These are phyloP conservation scores for Eilema caniola DNA, from an alignment of 2,888 invertebrate species.

Conservation along the genomic window DNA sequence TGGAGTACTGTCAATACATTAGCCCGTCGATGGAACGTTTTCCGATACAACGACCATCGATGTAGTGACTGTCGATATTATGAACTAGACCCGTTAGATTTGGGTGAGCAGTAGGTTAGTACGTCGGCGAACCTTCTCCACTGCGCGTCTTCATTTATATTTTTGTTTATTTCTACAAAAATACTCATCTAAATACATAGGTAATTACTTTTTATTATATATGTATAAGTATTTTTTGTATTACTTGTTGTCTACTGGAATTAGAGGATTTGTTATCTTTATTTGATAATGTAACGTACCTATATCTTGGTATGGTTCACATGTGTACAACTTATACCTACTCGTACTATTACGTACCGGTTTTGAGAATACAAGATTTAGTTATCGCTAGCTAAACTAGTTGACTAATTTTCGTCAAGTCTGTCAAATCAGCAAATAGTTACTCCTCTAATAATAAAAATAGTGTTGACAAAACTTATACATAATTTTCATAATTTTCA, in stretches of 20 bases:
- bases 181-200: not conserved
- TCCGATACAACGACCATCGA: no score
- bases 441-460: no score
- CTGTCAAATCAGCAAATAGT: no score
- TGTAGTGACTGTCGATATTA: no score
- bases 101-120: no score
- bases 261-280: slow-evolving; percentile 24
- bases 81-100: no score
- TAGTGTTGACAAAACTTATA: not conserved
- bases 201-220: not conserved
- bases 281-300: slow-evolving; percentile 33
- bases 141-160: no score
- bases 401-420: not conserved
- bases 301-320: slow-evolving; percentile 28
- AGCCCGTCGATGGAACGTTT: no score
- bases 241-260: not conserved
- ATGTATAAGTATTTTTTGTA: not conserved
- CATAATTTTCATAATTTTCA: not conserved
- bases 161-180: not conserved
- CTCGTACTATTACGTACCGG: slow-evolving; percentile 29
- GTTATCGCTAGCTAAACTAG: not conserved
- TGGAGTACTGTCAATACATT: no score
- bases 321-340: slow-evolving; percentile 27
- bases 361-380: slow-evolving; percentile 15
- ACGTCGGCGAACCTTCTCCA: no score